Base-by-base conservation (phyloP, 2,113 vertebrate species). In the Amblyopsis rosae region DNA sequence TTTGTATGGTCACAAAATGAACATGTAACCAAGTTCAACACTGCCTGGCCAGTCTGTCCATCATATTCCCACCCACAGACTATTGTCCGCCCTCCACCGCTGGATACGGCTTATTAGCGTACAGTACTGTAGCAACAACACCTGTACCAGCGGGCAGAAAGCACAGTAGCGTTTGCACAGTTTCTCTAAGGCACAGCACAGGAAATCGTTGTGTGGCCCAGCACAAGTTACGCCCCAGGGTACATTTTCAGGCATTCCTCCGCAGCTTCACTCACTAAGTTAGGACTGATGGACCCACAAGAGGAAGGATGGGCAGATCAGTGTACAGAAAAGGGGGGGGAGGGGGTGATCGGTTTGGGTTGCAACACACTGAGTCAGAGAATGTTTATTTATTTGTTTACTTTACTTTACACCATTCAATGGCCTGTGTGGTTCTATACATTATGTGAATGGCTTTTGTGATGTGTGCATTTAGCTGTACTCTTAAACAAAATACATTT, bases 81-180 rank as follows among this genome's bases (percentile, higher is more conserved):
- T 35, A 12, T 41, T 48, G 15, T 11, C 41, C 10, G n/a, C 3
- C 17, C 32, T 17, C 51, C 16, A 26, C 54, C 15, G 54, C n/a
- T 17, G 19, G n/a, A 9, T 17, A 17, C 54, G 9, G 16, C 15
- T 15, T 17, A 15, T n/a, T 16, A 13, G 54, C 67, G 47, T 75
- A 53, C 64, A 26, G 45, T 19, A 65, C 67, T 12, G 51, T 51
- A 62, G 67, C 46, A 54, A 65, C 73, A 66, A 48, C 26, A 8
- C 57, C n/a, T 15, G 62, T 65, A 65, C 57, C 26, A 11, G 79
- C 79, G 77, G 79, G 81, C 1, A 15, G 70, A 82, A 77, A 79
- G 72, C 81, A 86, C 83, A 81, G 87, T 89, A 85, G 84, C 74
- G 62, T 88, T 90, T 89, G 87, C 90, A 90, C 87, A 88, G 83